Evolutionary conservation across 1,140 invertebrate species (phyloP), one percentile per base, ranked within the genome.

Genomic region (Drosophila pruinosa): DNA sequence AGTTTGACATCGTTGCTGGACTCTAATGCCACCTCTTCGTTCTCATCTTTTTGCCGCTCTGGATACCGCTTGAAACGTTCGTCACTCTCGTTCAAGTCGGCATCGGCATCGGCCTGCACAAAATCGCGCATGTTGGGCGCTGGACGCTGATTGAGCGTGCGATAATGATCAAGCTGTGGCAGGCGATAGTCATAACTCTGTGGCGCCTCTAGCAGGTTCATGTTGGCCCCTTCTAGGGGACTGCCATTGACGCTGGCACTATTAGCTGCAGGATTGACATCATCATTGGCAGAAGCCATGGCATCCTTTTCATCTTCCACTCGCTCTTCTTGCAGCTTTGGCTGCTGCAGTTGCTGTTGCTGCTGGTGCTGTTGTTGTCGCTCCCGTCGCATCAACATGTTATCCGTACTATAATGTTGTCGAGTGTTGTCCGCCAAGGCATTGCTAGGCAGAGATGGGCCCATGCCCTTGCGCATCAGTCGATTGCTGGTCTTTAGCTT

Each of bases 401-500:
- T 50, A n/a, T 75, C 67, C 22, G 73, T 41, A n/a, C n/a, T n/a
- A 10, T 57, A 28, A 1, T 63, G 69, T 7, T 61, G 47, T 0
- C 67, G 64, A 31, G 69, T 53, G 5, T 45, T 69, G 6, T 89
- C 85, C n/a, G 54, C 7, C 4, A 86, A 47, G 0, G 68, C 12
- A 12, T 77, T 76, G 19, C 90, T 91, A 1, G 90, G 90, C 41
- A 91, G 17, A 4, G 89, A 77, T 0, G 90, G 81, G 6, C 90
- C 90, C 48, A 86, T 53, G 0, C 90, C 90, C 17, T 78, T 90
- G 7, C 64, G 47, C 72, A 91, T 91, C 28, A 91, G 26, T 0
- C 83, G 62, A 19, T 53, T 64, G 59, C 90, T 91, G 10, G 89
- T 90, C 72, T 91, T 91, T 4, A 91, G 53, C 14, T 77, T 91